Evolutionary conservation across 2,888 invertebrate genomes (phyloP).

Genomic region (Diplazon laetatorius): DNA sequence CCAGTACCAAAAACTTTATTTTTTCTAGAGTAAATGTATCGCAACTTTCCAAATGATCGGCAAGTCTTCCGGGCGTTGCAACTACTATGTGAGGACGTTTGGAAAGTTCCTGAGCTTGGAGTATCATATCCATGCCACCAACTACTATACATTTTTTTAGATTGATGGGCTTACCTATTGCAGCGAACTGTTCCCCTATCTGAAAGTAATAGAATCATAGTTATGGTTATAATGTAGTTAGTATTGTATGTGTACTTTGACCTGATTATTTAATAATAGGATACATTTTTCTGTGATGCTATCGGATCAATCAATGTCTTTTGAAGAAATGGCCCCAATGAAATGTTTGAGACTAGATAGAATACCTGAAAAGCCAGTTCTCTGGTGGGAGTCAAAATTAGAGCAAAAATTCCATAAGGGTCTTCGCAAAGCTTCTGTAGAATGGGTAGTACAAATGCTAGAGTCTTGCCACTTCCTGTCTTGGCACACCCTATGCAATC

Average conservation of each 20-base stretch:
- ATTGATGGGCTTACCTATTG: conserved; percentile 94
- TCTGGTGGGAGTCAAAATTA: conserved; percentile 97
- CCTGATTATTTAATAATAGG: too few relatives aligned
- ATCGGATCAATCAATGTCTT: too few relatives aligned
- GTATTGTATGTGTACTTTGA: too few relatives aligned
- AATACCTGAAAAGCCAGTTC: conserved; percentile 92
- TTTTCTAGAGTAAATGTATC: conserved; percentile 91
- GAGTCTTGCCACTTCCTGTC: conserved; percentile 99
- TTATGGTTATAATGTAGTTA: background rate
- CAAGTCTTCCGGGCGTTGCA: conserved; percentile 97
- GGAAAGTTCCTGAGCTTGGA: conserved; percentile 92
- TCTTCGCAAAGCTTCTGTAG: conserved; percentile 95
- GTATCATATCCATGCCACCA: conserved; percentile 97
- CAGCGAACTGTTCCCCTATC: conserved; percentile 97
- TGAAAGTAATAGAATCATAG: conserved; percentile 78
- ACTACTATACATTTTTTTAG: conserved; percentile 93
- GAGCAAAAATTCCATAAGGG: conserved; percentile 97
- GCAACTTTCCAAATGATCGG: conserved; percentile 95
- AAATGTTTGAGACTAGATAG: too few relatives aligned
- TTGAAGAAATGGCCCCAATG: background rate
- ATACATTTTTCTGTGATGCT: too few relatives aligned
- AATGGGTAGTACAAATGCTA: conserved; percentile 98
- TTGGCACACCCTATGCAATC: conserved; percentile 98
- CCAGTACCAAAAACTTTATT: conserved; percentile 94
- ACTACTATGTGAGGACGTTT: conserved; percentile 96